These are phyloP conservation scores for Podarcis cretensis DNA, from an alignment of 2,113 vertebrate species.

Conservation along the genomic window DNA sequence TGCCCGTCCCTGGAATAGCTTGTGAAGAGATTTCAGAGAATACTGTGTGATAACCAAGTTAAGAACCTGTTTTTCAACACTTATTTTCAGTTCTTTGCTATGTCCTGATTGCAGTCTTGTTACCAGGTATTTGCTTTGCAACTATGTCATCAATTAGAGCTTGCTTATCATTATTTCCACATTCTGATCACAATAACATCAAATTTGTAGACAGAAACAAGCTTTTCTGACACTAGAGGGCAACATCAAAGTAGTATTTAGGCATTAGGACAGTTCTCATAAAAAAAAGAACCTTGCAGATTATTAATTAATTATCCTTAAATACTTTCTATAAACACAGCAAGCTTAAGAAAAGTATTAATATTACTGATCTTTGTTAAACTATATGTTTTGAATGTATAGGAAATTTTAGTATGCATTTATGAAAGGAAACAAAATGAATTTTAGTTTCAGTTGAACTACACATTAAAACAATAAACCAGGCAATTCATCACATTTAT, in stretches of 20 bases:
- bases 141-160: rapidly evolving
- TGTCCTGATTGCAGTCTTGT: neutral
- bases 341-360: neutral
- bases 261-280: neutral
- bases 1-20: neutral
- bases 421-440: neutral
- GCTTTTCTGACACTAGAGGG: neutral
- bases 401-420: neutral
- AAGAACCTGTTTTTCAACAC: neutral
- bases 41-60: neutral
- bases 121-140: neutral
- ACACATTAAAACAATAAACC: neutral
- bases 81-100: neutral
- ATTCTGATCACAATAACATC: rapidly evolving
- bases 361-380: neutral
- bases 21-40: neutral
- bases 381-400: neutral
- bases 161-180: rapidly evolving
- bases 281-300: neutral
- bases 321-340: neutral
- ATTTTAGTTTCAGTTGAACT: neutral
- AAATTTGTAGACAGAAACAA: neutral
- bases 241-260: neutral
- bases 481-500: neutral
- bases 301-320: neutral